A percentile compares a stretch with the other conserved stretches of the same genome.
These are phyloP conservation scores for Parauchenoglanis ngamensis DNA, from an alignment of 2,797 vertebrate genomes.

Conservation along the genomic window DNA sequence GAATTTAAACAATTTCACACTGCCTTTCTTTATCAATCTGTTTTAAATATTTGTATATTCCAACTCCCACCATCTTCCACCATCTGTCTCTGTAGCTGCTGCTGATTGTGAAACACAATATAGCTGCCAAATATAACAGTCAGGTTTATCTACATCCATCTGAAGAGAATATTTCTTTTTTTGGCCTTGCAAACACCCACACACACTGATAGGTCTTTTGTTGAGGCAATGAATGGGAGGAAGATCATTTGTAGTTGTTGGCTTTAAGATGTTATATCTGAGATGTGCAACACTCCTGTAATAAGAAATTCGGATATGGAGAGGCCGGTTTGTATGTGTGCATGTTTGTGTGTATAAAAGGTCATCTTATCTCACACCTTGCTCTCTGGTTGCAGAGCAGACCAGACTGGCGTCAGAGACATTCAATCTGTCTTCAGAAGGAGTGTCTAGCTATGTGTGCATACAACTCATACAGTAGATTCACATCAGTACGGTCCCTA, in stretches of 20 bases:
- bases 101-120: constrained; percentile 55
- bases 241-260: not conserved
- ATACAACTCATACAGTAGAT: constrained; percentile 28
- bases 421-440: constrained; percentile 40
- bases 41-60: constrained; percentile 2
- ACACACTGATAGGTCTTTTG: constrained; percentile 22
- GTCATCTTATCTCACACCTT: constrained; percentile 65
- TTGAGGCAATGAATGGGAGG: constrained; percentile 1
- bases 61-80: constrained; percentile 41
- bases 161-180: constrained; percentile 11
- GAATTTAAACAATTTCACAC: constrained; percentile 7
- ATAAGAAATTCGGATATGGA: not conserved
- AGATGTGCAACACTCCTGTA: not conserved
- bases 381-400: constrained; percentile 30
- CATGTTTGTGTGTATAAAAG: constrained; percentile 46
- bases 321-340: not conserved
- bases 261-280: constrained; percentile 22
- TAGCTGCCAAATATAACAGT: constrained; percentile 59
- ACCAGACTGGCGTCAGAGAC: constrained; percentile 34
- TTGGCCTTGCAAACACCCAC: constrained; percentile 11
- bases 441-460: constrained; percentile 36
- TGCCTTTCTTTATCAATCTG: not conserved
- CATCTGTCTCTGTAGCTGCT: constrained; percentile 60
- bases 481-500: constrained; percentile 24
- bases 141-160: constrained; percentile 30